Evolutionary conservation across 1,140 invertebrate species (phyloP).

Genomic region (Tyrophagus putrescentiae): DNA sequence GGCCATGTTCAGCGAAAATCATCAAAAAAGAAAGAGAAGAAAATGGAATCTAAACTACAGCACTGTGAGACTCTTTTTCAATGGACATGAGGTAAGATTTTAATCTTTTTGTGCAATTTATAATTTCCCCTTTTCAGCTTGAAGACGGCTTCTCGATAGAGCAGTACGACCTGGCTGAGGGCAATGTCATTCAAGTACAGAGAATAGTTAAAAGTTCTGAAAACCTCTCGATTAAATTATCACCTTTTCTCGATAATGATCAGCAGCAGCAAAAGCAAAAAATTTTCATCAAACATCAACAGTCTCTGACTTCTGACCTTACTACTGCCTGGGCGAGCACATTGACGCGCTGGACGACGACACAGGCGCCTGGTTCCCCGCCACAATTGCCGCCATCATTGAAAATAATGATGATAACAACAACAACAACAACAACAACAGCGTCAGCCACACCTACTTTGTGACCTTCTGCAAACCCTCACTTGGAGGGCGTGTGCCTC

Average conservation of each 20-base stretch:
- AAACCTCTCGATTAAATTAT: neutral
- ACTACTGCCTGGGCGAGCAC: constrained; percentile 45
- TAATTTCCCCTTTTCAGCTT: neutral
- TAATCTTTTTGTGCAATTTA: neutral
- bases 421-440: no score
- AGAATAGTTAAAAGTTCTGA: neutral
- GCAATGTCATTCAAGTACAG: neutral
- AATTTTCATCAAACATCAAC: constrained; percentile 20
- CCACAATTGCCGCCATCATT: constrained; percentile 35
- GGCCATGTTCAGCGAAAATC: no score
- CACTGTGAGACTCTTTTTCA: constrained; percentile 7
- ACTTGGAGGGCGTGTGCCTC: neutral
- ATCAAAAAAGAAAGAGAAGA: no score
- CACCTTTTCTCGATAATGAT: constrained; percentile 19
- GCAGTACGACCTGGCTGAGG: neutral
- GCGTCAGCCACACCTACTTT: neutral
- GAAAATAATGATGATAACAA: no score
- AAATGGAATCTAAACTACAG: no score
- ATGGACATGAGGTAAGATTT: neutral
- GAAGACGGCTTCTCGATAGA: neutral
- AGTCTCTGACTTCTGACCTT: constrained; percentile 27
- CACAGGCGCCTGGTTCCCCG: constrained; percentile 39
- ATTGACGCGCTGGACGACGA: constrained; percentile 47
- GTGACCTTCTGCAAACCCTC: constrained; percentile 8
- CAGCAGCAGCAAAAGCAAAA: constrained; percentile 22